Evolutionary conservation across 2,888 invertebrate species (phyloP).

Genomic region (Dione juno): DNA sequence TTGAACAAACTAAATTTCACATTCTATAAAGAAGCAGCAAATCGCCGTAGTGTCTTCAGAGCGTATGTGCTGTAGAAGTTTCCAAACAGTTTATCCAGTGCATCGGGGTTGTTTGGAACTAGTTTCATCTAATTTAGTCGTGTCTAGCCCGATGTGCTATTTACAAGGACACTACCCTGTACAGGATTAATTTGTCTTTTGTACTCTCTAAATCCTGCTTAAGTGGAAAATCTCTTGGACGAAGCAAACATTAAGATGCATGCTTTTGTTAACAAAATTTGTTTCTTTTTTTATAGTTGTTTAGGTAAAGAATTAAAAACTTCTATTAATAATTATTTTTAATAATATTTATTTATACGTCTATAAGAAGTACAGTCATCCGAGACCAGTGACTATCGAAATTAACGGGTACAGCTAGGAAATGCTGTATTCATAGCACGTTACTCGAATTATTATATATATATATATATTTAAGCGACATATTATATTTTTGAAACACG

Average conservation of each 20-base stretch:
- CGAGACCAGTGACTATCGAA: no score
- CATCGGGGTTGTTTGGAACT: conserved; percentile 61
- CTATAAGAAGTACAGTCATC: no score
- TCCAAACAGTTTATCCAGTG: conserved; percentile 57
- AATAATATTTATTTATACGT: no score
- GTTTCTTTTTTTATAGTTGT: neutral
- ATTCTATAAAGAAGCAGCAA: conserved; percentile 33
- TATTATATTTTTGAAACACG: no score
- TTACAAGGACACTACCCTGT: conserved; percentile 32
- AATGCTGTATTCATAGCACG: no score
- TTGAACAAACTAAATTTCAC: neutral
- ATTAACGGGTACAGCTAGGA: no score
- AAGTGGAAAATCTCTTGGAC: conserved; percentile 4
- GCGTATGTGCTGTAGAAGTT: conserved; percentile 34
- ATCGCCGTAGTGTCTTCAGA: conserved; percentile 32
- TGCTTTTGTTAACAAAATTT: neutral
- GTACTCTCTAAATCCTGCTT: conserved; percentile 17
- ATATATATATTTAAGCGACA: no score
- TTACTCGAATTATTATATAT: no score
- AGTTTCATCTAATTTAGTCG: conserved; percentile 68
- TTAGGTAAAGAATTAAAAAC: neutral
- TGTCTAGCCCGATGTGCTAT: conserved; percentile 47
- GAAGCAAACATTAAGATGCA: conserved; percentile 16
- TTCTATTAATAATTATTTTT: neutral
- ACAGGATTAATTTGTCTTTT: conserved; percentile 30